Evolutionary conservation across 2,888 invertebrate genomes (phyloP), one percentile per base, ranked within the genome.

Genomic region (Pristionchus entomophagus): DNA sequence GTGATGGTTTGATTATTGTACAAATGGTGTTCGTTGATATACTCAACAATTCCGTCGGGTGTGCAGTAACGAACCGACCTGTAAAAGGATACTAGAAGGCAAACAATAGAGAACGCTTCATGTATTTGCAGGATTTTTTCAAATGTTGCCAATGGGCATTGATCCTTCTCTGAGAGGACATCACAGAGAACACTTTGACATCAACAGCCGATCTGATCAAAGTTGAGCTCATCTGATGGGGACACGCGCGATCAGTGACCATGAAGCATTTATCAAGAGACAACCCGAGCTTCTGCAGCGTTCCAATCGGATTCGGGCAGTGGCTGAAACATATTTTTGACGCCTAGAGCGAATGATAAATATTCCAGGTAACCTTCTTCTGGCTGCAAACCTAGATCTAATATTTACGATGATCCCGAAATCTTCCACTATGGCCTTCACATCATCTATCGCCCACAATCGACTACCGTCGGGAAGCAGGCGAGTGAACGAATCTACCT

Each of bases 41-140:
- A 95, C 45, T 94, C 93, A 82, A 94, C 93, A 53, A 95, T 94
- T 85, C 90, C 87, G 86, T 95, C 94, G 81, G 94, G 94, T 38
- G 95, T 88, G 84, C 94, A 90, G 90, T 94, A 95, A 49, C 89
- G 90, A 69, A 92, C 88, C n/a, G 92, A 91, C 22, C 86, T 84
- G 19, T 2, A 14, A 51, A 17, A 51, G 10, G 17, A 32, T 32
- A 14, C 8, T 19, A 10, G 45, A 26, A n/a, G n/a, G n/a, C n/a
- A n/a, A n/a, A n/a, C n/a, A n/a, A n/a, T n/a, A n/a, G n/a, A n/a
- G n/a, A n/a, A n/a, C n/a, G n/a, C n/a, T n/a, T n/a, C n/a, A n/a
- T n/a, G n/a, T n/a, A n/a, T n/a, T n/a, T n/a, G n/a, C n/a, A 78
- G 14, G 8, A 41, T 8, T 77, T 45, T 14, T 26, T 38, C 38